Percentiles rank a stretch among this genome's conserved stretches.
Evolutionary conservation across 37 sponge, comb jelly and placozoan species (phyloP).

Genomic region (Beroe ovata): DNA sequence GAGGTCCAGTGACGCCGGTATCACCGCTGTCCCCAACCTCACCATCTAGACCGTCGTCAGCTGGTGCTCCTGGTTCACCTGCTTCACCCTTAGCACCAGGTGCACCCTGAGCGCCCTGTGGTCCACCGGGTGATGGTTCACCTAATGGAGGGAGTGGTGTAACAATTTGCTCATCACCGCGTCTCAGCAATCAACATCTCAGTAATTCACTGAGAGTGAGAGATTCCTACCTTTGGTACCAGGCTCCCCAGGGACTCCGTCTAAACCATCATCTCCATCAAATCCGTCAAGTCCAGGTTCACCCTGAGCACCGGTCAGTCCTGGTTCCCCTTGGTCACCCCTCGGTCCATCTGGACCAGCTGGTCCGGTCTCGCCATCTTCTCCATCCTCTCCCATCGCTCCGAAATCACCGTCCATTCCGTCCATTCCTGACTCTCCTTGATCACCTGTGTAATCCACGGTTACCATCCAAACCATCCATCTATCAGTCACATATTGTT

Average conservation of each 20-base stretch:
- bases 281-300: background rate
- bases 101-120: background rate
- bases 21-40: background rate
- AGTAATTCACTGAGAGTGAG: no score
- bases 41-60: background rate
- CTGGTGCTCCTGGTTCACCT: constrained; percentile 3
- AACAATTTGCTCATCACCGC: no score
- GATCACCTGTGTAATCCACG: background rate
- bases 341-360: background rate
- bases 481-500: no score
- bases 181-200: no score
- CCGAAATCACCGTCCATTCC: background rate
- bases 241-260: background rate
- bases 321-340: background rate
- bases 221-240: constrained; percentile 33
- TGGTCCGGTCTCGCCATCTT: background rate
- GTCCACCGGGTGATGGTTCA: constrained; percentile 1
- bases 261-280: background rate
- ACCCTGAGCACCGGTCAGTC: constrained; percentile 8
- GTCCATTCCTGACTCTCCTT: constrained; percentile 44
- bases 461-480: no score
- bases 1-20: background rate
- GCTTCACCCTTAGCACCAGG: background rate
- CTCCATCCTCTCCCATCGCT: background rate
- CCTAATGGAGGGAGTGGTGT: no score